phyloP scores from a whole-genome alignment of 2,888 invertebrate genomes.

The Escarpia spicata region DNA sequence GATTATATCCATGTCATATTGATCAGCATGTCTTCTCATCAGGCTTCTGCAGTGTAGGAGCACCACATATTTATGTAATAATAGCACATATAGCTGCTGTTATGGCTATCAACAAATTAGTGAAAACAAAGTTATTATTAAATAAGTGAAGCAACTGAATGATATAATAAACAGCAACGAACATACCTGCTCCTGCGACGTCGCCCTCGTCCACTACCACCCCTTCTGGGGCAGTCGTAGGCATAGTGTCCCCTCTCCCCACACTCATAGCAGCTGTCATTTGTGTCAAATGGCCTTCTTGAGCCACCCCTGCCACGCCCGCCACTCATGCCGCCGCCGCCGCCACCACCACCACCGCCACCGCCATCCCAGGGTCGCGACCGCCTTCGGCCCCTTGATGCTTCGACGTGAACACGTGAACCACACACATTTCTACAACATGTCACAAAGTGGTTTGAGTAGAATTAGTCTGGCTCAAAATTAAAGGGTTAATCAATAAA shows the following conservation, averaged over 20 bases:
- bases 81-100: not conserved
- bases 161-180: not conserved
- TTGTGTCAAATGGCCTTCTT: conserved; percentile 75
- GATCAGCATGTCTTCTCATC: not conserved
- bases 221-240: conserved; percentile 75
- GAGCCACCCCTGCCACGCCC: not conserved
- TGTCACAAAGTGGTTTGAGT: too few relatives aligned
- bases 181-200: conserved; percentile 12
- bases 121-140: not conserved
- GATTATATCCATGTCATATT: not conserved
- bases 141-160: not conserved
- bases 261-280: conserved; percentile 93
- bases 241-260: conserved; percentile 93
- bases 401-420: not conserved
- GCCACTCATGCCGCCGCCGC: not conserved
- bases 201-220: conserved; percentile 32
- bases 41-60: not conserved
- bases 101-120: not conserved
- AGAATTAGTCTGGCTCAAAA: too few relatives aligned
- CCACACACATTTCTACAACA: not conserved
- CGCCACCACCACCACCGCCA: not conserved
- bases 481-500: too few relatives aligned
- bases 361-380: not conserved
- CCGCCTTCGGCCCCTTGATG: not conserved
- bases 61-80: too few relatives aligned